These are phyloP conservation scores for Anas platyrhynchos DNA, from an alignment of 2,113 vertebrate species.

Conservation along the genomic window DNA sequence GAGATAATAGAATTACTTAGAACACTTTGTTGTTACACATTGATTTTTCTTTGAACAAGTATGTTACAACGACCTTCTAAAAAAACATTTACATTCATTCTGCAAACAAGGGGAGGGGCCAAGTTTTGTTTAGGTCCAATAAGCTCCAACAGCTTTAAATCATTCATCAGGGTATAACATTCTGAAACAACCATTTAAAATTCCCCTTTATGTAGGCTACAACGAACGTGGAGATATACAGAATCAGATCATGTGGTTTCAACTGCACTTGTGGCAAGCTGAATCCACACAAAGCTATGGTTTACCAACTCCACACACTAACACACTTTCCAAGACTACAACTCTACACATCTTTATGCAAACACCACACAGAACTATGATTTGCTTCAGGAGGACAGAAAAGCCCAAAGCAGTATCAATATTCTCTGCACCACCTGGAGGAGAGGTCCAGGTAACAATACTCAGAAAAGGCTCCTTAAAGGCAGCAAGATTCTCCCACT, in stretches of 20 bases:
- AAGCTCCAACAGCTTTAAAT: not conserved
- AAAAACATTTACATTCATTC: not conserved
- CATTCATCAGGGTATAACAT: not conserved
- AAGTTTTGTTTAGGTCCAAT: not conserved
- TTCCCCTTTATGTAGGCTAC: rapidly evolving
- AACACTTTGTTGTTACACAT: not conserved
- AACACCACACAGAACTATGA: not conserved
- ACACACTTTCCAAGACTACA: not conserved
- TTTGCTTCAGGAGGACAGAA: not conserved
- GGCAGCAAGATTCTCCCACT: not conserved
- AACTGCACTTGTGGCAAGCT: not conserved
- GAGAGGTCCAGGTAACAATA: not conserved
- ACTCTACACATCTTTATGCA: not conserved
- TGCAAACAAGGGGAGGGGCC: not conserved
- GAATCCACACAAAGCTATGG: not conserved
- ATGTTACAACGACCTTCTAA: not conserved
- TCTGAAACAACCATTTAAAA: not conserved
- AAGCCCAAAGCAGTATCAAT: not conserved
- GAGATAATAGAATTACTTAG: not conserved
- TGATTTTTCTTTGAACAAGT: not conserved
- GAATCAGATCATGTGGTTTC: not conserved
- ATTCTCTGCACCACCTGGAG: not conserved
- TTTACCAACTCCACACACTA: not conserved
- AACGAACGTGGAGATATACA: not conserved
- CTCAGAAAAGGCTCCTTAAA: not conserved